phyloP scores from a whole-genome alignment of 2,797 vertebrate species.

The Epinephelus awoara region DNA sequence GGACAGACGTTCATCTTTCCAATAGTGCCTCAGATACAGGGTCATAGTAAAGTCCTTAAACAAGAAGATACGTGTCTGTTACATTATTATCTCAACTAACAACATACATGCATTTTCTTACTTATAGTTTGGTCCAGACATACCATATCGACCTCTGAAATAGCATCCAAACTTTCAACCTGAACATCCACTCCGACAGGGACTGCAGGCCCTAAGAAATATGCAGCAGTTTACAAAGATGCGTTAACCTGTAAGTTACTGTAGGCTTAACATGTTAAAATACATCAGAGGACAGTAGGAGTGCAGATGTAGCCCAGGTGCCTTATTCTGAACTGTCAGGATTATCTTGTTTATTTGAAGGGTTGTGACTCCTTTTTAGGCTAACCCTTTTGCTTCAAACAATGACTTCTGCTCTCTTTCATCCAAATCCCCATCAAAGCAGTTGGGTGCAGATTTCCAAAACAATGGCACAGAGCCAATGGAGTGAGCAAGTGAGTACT shows the following conservation, averaged over 20 bases:
- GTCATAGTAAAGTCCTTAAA: conserved; percentile 96
- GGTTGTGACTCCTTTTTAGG: conserved; percentile 45
- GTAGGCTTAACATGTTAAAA: neutral
- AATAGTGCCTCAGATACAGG: conserved; percentile 93
- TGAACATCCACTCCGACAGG: conserved; percentile 95
- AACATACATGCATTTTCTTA: neutral
- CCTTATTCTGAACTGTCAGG: conserved; percentile 16
- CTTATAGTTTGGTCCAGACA: conserved; percentile 13
- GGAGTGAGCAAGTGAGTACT: conserved; percentile 3
- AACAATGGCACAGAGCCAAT: conserved; percentile 10
- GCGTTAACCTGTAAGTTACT: neutral
- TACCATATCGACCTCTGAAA: conserved; percentile 97
- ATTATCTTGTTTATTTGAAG: conserved; percentile 50
- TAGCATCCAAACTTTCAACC: conserved; percentile 95
- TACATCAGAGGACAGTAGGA: neutral
- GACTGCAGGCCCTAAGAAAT: conserved; percentile 89
- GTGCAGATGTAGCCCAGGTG: conserved; percentile 18
- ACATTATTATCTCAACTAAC: neutral
- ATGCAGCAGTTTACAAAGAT: neutral
- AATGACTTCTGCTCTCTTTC: conserved; percentile 41
- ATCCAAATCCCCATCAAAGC: conserved; percentile 55
- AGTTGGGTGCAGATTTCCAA: conserved; percentile 23
- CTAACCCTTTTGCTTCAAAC: conserved; percentile 42
- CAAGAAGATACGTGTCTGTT: neutral
- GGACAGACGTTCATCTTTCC: conserved; percentile 93